phyloP scores from a whole-genome alignment of 1,140 invertebrate genomes.

The Micrasema longulum region DNA sequence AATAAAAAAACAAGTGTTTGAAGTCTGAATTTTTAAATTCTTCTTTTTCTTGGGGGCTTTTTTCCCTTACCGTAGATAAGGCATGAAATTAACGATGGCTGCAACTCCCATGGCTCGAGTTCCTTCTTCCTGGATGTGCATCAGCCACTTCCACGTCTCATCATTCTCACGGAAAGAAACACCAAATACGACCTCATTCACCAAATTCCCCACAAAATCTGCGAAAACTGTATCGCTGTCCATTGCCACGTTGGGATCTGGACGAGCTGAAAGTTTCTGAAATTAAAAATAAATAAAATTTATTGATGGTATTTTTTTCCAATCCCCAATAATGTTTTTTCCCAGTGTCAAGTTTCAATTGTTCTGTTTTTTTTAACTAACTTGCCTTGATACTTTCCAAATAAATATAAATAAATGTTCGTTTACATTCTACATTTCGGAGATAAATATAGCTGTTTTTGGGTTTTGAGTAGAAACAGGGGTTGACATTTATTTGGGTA shows the following conservation, averaged over 20 bases:
- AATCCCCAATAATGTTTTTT: too few relatives aligned
- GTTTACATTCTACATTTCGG: too few relatives aligned
- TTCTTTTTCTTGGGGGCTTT: too few relatives aligned
- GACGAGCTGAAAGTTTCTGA: slow-evolving; percentile 24
- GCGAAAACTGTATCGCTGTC: slow-evolving; percentile 5
- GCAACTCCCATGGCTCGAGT: slow-evolving; percentile 83
- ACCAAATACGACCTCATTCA: slow-evolving; percentile 84
- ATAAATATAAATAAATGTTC: too few relatives aligned
- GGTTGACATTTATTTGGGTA: too few relatives aligned
- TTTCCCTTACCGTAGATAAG: slow-evolving; percentile 84
- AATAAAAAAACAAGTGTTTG: too few relatives aligned
- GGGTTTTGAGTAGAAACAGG: too few relatives aligned
- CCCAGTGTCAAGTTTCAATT: too few relatives aligned
- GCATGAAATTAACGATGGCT: slow-evolving; percentile 85
- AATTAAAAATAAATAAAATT: neutral
- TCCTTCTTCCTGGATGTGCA: slow-evolving; percentile 81
- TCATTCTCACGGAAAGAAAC: slow-evolving; percentile 75
- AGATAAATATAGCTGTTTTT: too few relatives aligned
- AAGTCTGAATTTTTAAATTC: too few relatives aligned
- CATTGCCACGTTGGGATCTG: neutral
- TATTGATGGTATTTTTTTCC: neutral
- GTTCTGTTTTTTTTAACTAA: too few relatives aligned
- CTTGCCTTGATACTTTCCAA: too few relatives aligned
- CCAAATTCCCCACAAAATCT: slow-evolving; percentile 74
- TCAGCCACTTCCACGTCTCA: slow-evolving; percentile 79